Base-by-base conservation (phyloP, 2,888 invertebrate genomes). In the Meiosimyza platycephala region DNA sequence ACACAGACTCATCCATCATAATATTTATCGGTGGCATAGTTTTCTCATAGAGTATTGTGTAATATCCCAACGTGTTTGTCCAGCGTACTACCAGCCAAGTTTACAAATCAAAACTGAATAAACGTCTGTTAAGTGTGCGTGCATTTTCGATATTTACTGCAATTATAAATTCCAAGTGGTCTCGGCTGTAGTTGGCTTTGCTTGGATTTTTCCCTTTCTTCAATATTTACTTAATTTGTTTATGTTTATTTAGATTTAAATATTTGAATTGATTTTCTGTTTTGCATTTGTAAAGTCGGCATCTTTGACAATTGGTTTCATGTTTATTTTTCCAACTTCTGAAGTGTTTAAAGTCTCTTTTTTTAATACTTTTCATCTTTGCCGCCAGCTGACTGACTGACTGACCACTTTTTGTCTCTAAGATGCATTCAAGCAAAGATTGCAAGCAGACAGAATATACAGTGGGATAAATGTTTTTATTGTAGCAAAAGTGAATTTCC, bases 201-300 rank as follows among this genome's bases (percentile, higher is more conserved):
- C 28, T 28, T 28, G 28, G 40, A 6, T 9, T 40, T 40, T 40
- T 40, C 40, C 40, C 40, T 40, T 40, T 40, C 40, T 6, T 40
- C 9, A 55, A 48, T 71, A 57, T 71, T 64, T 64, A 16, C 57
- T 63, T 63, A 71, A 65, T 71, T 54, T 64, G 63, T n/a, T 22
- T 15, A 59, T 63, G 40, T 69, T 60, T 66, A 33, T 69, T 69
- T 69, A 51, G 60, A 59, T 60, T 59, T 48, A 59, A 60, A 69
- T 48, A 69, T 64, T 66, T 59, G 48, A 33, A 55, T 72, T 59
- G 47, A 22, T 60, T 59, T 71, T 51, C 73, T 74, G 55, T 74
- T 77, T 74, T 77, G 71, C 73, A 73, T 76, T 77, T 73, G 74
- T 75, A 77, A 74, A 75, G 75, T 77, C 28, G 54, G 72, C 72